phyloP scores from a whole-genome alignment of 1,140 invertebrate species.

The Zaprionus kolodkinae region DNA sequence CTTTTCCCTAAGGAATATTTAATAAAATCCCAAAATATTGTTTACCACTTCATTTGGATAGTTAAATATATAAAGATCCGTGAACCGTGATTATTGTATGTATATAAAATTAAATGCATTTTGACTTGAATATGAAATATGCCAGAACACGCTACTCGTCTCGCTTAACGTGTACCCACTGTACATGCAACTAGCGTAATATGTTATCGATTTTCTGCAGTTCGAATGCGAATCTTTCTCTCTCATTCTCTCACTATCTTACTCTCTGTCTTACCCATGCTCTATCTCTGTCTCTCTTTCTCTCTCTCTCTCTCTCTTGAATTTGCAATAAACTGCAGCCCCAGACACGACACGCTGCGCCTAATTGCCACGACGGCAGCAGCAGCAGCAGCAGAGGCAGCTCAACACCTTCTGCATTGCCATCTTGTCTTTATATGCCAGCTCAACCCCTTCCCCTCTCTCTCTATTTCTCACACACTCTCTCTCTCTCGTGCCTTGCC shows the following conservation, averaged over 20 bases:
- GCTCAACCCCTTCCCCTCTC: background rate
- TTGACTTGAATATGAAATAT: too few relatives aligned
- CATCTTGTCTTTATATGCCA: background rate
- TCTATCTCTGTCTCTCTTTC: background rate
- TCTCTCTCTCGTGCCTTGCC: background rate
- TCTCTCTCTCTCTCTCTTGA: background rate
- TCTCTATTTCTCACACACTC: too few relatives aligned
- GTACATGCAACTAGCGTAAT: background rate
- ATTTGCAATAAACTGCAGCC: slow-evolving; percentile 5
- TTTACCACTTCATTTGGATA: too few relatives aligned
- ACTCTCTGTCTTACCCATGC: background rate
- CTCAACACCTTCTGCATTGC: background rate
- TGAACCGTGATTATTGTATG: too few relatives aligned
- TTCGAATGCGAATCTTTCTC: background rate
- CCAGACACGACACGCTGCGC: background rate
- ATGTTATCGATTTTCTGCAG: slow-evolving; percentile 1
- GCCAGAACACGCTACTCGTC: background rate
- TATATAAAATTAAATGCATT: too few relatives aligned
- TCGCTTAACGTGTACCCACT: background rate
- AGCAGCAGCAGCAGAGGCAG: background rate
- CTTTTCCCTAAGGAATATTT: too few relatives aligned
- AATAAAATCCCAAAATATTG: too few relatives aligned
- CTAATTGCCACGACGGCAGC: background rate
- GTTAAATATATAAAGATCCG: too few relatives aligned
- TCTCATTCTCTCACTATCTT: background rate